Evolutionary conservation across 1,140 invertebrate genomes (phyloP).

Genomic region (Orius insidiosus): DNA sequence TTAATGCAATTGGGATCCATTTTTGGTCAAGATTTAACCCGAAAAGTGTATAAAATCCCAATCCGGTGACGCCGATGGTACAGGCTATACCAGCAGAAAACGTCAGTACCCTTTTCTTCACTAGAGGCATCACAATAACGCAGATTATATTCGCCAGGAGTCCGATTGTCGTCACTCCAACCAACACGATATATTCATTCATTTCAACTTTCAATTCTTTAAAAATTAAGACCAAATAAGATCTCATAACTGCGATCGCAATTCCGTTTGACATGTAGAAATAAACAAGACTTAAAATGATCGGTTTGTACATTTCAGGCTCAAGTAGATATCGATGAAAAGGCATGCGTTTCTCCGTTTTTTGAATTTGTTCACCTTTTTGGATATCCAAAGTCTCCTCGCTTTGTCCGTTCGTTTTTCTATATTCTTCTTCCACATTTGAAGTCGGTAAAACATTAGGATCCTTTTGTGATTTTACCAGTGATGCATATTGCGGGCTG

Average conservation of each 20-base stretch:
- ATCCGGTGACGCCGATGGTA: constrained; percentile 10
- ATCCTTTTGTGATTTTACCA: background rate
- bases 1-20: constrained; percentile 18
- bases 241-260: constrained; percentile 32
- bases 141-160: constrained; percentile 13
- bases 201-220: constrained; percentile 28
- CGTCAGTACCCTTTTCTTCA: constrained; percentile 24
- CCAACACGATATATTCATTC: constrained; percentile 26
- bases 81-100: constrained; percentile 22
- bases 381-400: background rate
- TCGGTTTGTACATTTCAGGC: constrained; percentile 30
- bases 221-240: constrained; percentile 36
- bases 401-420: background rate
- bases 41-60: constrained; percentile 14
- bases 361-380: background rate
- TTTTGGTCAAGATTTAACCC: background rate
- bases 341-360: background rate
- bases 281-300: constrained; percentile 27
- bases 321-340: constrained; percentile 25
- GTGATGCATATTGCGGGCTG: background rate
- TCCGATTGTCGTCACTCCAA: constrained; percentile 13
- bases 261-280: constrained; percentile 30
- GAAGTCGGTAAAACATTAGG: background rate
- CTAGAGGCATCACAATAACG: constrained; percentile 10
- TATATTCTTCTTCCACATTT: background rate